Evolutionary conservation across 2,797 vertebrate genomes (phyloP).

Genomic region (Pseudochirops corinnae): DNA sequence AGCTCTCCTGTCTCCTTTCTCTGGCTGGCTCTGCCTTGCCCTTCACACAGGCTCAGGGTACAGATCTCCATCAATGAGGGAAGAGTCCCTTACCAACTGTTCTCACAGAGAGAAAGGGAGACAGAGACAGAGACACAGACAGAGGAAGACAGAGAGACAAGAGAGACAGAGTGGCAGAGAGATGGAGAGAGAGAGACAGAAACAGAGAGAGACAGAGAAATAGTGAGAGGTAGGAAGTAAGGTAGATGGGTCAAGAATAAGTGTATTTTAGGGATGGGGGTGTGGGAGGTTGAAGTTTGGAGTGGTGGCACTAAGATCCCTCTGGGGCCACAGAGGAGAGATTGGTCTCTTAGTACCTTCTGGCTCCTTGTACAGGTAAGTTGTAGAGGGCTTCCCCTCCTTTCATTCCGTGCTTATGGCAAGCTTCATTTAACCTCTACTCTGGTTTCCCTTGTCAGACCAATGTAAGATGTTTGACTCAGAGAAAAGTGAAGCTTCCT

Average conservation of each 20-base stretch:
- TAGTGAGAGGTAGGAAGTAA: background rate
- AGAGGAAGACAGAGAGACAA: background rate
- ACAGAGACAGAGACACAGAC: background rate
- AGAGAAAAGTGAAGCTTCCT: background rate
- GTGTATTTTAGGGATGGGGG: background rate
- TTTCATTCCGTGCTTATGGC: background rate
- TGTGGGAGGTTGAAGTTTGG: background rate
- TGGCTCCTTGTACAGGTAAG: background rate
- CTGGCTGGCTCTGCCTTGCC: background rate
- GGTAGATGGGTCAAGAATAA: background rate
- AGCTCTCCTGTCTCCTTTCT: background rate
- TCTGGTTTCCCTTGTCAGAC: background rate
- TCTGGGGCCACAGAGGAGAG: background rate
- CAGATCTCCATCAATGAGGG: background rate
- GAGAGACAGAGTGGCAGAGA: background rate
- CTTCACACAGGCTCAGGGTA: background rate
- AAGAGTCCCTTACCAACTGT: background rate
- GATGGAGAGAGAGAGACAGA: background rate
- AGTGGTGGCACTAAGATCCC: background rate
- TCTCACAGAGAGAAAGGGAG: background rate
- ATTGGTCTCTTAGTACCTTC: accelerated
- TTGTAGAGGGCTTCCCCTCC: background rate
- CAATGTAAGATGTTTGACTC: background rate
- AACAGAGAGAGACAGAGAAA: background rate
- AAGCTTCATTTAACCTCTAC: background rate